Evolutionary conservation across 2,797 vertebrate genomes (phyloP).

Genomic region (Betta splendens): DNA sequence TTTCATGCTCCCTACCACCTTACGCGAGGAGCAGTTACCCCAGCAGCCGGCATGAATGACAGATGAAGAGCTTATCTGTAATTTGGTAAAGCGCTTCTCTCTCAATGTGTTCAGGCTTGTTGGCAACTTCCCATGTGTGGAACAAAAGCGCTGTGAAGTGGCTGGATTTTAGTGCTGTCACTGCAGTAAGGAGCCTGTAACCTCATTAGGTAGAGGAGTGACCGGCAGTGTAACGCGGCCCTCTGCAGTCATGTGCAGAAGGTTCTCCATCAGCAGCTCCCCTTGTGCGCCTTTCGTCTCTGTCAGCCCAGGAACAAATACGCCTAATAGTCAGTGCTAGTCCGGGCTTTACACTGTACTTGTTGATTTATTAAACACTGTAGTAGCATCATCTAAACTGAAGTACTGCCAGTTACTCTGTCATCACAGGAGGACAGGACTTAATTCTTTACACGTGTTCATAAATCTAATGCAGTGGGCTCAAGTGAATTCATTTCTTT

Average conservation of each 20-base stretch:
- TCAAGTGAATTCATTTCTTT: background rate
- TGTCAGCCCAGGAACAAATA: conserved; percentile 63
- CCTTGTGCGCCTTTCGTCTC: conserved; percentile 47
- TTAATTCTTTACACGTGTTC: conserved; percentile 56
- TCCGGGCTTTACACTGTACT: conserved; percentile 65
- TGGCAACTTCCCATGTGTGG: conserved; percentile 71
- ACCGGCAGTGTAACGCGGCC: conserved; percentile 55
- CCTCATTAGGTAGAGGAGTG: conserved; percentile 72
- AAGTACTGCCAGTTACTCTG: conserved; percentile 67
- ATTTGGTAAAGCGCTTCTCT: conserved; percentile 79
- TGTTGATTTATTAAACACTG: conserved; percentile 69
- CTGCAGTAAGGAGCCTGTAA: conserved; percentile 62
- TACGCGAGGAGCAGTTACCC: conserved; percentile 71
- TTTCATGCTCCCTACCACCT: conserved; percentile 51
- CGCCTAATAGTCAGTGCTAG: conserved; percentile 34
- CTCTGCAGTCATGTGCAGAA: conserved; percentile 48
- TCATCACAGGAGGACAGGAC: conserved; percentile 59
- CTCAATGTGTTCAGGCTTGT: conserved; percentile 83
- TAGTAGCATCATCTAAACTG: conserved; percentile 55
- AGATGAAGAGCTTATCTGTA: conserved; percentile 84
- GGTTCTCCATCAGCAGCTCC: conserved; percentile 62
- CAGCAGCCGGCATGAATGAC: conserved; percentile 73
- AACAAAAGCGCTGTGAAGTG: conserved; percentile 80
- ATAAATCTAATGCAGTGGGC: conserved; percentile 19
- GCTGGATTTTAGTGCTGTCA: conserved; percentile 77